Percentiles rank a stretch among this genome's conserved stretches.
Evolutionary conservation across 1,140 invertebrate species (phyloP).

Genomic region (Venturia canescens): DNA sequence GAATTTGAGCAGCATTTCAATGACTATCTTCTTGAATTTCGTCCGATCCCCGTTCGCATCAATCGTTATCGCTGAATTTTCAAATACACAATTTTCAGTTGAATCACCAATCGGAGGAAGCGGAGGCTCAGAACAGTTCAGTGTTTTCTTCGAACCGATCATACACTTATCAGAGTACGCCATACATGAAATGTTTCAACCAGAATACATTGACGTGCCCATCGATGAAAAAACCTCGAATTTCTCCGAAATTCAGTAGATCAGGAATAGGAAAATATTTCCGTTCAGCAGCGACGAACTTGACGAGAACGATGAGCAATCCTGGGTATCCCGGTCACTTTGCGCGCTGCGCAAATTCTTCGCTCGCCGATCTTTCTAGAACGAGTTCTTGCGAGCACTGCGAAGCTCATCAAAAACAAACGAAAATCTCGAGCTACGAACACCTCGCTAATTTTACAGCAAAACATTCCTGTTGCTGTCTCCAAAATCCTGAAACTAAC

Average conservation of each 20-base stretch:
- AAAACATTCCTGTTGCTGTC: constrained; percentile 58
- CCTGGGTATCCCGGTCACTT: neutral
- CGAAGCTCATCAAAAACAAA: constrained; percentile 42
- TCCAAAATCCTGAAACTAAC: constrained; percentile 42
- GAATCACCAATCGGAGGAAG: neutral
- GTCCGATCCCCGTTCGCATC: constrained; percentile 46
- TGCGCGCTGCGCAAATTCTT: neutral
- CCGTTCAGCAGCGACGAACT: constrained; percentile 44
- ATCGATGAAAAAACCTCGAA: constrained; percentile 62
- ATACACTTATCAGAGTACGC: constrained; percentile 57
- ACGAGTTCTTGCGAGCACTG: constrained; percentile 8
- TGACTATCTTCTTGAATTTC: too few species aligned
- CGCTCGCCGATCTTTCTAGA: neutral
- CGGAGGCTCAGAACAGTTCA: constrained; percentile 43
- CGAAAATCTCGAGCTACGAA: constrained; percentile 44
- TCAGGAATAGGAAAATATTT: constrained; percentile 52
- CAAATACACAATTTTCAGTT: neutral
- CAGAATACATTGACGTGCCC: constrained; percentile 57
- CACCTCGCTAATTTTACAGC: constrained; percentile 41
- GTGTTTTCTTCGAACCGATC: constrained; percentile 22
- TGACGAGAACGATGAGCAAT: constrained; percentile 27
- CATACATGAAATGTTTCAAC: constrained; percentile 52
- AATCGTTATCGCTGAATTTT: neutral
- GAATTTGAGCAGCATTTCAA: too few species aligned
- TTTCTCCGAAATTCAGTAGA: constrained; percentile 46